Evolutionary conservation across 2,888 invertebrate genomes (phyloP), one percentile per base, ranked within the genome.

Genomic region (Coenonympha glycerion): DNA sequence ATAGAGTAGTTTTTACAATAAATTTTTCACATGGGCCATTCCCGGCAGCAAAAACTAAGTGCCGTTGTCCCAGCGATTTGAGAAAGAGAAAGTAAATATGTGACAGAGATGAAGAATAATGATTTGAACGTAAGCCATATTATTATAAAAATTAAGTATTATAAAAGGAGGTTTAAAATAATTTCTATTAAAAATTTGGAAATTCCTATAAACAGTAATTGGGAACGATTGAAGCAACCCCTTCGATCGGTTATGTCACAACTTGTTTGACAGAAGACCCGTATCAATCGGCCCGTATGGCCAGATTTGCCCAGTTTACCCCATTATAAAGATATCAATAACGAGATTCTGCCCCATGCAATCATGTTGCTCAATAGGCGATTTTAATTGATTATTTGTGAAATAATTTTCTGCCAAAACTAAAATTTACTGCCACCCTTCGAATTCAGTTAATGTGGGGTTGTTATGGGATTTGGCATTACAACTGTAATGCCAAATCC

Each of bases 311-410:
- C 74, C 77, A 82, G 71, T 82, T 82, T 76, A 82, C 79, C 76
- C 79, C 68, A 83, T 81, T 81, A 79, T 79, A 75, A 70, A 79
- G 80, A 84, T 85, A 86, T 87, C 84, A 85, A 82, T 85, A 85
- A 80, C 80, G 59, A 73, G 79, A 83, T 77, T 73, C 65, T 65
- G 53, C 77, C 81, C 80, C 64, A 71, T 67, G 65, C 68, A 68
- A 71, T 46, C 46, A 13, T 69, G 73, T 64, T 75, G 73, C 62
- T 66, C 77, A 76, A 76, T 76, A 60, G 67, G 61, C 64, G 65
- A 61, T 72, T 78, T 71, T 77, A 84, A 85, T 85, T 83, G 83
- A 83, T 79, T 78, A 77, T 81, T 83, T 79, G 75, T 74, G 76
- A 69, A 70, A 76, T 76, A 71, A 76, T 81, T 70, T 74, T 69